Percentiles rank a stretch among this genome's conserved stretches.
phyloP scores from a whole-genome alignment of 2,113 vertebrate species.

The Chlamydotis undulata region DNA sequence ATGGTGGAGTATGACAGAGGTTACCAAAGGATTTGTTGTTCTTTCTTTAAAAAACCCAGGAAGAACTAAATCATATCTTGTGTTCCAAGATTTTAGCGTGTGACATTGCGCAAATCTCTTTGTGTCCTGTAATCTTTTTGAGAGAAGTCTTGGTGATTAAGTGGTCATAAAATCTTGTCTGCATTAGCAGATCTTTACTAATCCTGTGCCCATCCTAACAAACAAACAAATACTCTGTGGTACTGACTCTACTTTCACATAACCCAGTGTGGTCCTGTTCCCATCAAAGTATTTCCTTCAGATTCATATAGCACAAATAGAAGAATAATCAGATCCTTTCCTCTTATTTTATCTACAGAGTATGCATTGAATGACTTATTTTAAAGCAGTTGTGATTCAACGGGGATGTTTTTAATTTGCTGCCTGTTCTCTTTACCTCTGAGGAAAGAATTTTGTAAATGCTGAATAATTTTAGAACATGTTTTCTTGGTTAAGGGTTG shows the following conservation, averaged over 20 bases:
- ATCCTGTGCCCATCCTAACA: background rate
- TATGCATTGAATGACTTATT: constrained; percentile 19
- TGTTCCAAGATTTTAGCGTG: background rate
- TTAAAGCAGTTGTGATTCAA: constrained; percentile 46
- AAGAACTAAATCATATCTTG: background rate
- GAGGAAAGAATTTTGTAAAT: constrained; percentile 74
- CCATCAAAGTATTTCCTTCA: background rate
- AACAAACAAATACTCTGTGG: background rate
- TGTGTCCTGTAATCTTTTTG: background rate
- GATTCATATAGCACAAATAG: background rate
- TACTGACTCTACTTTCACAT: background rate
- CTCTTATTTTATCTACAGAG: constrained; percentile 37
- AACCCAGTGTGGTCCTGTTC: background rate
- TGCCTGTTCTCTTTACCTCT: constrained; percentile 68
- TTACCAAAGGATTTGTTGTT: background rate
- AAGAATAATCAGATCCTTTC: constrained; percentile 34
- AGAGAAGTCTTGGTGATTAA: background rate
- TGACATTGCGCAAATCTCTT: background rate
- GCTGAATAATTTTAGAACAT: constrained; percentile 74
- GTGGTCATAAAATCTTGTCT: background rate
- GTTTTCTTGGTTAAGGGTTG: constrained; percentile 76
- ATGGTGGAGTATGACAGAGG: background rate
- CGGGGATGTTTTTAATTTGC: constrained; percentile 76
- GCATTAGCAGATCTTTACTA: background rate
- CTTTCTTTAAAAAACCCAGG: background rate